These are phyloP conservation scores for Perithous albicinctus DNA, from an alignment of 2,888 invertebrate species.

Conservation along the genomic window DNA sequence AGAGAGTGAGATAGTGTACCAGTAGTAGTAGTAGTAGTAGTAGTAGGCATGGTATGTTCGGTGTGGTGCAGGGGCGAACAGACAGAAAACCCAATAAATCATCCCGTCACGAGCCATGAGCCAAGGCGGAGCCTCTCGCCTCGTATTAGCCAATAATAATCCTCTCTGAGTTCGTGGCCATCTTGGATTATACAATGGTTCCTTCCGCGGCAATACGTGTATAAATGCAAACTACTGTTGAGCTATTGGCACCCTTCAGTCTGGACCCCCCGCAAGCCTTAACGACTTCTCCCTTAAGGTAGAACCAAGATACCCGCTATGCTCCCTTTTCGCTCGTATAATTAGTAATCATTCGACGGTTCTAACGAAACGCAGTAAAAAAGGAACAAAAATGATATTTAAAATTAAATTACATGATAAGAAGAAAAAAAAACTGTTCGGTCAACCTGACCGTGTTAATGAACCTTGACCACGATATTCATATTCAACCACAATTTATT, in stretches of 20 bases:
- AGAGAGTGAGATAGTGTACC: constrained; percentile 42
- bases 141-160: constrained; percentile 88
- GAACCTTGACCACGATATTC: constrained; percentile 73
- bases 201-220: constrained; percentile 83
- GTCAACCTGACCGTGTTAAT: constrained; percentile 40
- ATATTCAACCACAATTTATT: constrained; percentile 85
- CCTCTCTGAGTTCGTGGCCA: constrained; percentile 86
- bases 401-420: not conserved
- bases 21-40: constrained; percentile 74
- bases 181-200: constrained; percentile 86
- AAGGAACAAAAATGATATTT: constrained; percentile 14
- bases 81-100: constrained; percentile 87
- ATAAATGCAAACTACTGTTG: constrained; percentile 81
- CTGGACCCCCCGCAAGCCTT: constrained; percentile 79
- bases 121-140: constrained; percentile 87
- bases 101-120: constrained; percentile 87
- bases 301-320: constrained; percentile 34
- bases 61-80: constrained; percentile 84
- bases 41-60: constrained; percentile 80
- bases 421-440: constrained; percentile 2
- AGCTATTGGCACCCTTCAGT: constrained; percentile 76
- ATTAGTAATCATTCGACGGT: constrained; percentile 40
- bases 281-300: constrained; percentile 72
- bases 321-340: constrained; percentile 39
- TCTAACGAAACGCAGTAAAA: constrained; percentile 22